Base-by-base conservation (phyloP, 2,888 invertebrate species). In the Plagodis dolabraria region DNA sequence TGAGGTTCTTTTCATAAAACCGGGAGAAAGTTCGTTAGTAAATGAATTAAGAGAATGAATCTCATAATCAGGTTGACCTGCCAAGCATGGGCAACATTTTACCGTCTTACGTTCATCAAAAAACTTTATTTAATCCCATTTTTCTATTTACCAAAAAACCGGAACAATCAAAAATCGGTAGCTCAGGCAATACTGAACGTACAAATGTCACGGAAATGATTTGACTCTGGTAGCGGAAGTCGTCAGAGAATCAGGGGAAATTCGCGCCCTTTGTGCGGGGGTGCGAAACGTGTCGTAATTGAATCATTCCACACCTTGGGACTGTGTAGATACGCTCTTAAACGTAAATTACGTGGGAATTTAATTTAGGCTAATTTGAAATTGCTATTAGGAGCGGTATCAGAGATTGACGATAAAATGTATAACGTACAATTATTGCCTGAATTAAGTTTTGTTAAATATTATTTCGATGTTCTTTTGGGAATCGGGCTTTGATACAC, bases 131-230 rank as follows among this genome's bases (percentile, higher is more conserved):
- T 22, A 22, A 22, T 22, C 22, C 22, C 22, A 22, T 22, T 22
- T 38, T 7, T 40, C 10, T 10, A 40, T 40, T 5, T 40, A 2
- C 9, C 43, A 7, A 33, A 35, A 57, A 35, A 53, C 44, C 53
- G 58, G 53, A 50, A 53, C 49, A 59, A 59, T 48, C 49, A 33
- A 44, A 46, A 38, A 48, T 44, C 52, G 50, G 40, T 10, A 40
- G 10, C 10, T 10, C 10, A 38, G 58, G 42, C 63, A 61, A 57
- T 53, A 57, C 57, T 54, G 53, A 54, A 59, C 54, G 43, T 47
- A 51, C 50, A 57, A 62, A 65, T 60, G 64, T 59, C 34, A 52
- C 53, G 60, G 63, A 66, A 64, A 53, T 60, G 53, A 68, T 61
- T 64, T 61, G 63, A 53, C 54, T 65, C 44, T 35, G 51, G 38